Evolutionary conservation across 2,888 invertebrate genomes (phyloP).

Genomic region (Phania funesta): DNA sequence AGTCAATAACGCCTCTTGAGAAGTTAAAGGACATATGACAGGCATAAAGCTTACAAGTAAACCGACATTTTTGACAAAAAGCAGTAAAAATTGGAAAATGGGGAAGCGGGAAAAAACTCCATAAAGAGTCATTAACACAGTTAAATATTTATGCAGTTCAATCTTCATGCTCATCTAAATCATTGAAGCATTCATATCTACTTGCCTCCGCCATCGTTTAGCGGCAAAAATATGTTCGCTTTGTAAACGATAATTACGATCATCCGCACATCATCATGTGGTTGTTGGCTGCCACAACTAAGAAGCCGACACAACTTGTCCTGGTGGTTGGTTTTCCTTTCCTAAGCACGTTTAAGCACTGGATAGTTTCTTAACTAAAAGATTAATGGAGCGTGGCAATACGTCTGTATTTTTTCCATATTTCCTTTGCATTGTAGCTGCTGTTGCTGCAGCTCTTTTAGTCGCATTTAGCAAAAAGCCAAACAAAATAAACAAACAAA

Average conservation of each 20-base stretch:
- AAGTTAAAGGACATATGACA: conserved; percentile 24
- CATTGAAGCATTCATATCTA: conserved; percentile 51
- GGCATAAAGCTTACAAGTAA: not conserved
- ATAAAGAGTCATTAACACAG: conserved; percentile 59
- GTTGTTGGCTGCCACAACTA: conserved; percentile 29
- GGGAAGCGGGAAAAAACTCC: conserved; percentile 13
- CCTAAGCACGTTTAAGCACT: not conserved
- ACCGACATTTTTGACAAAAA: not conserved
- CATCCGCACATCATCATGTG: conserved; percentile 3
- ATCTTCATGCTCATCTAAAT: conserved; percentile 54
- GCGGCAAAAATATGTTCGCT: conserved; percentile 33
- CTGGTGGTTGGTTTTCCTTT: conserved; percentile 48
- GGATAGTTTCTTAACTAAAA: conserved; percentile 50
- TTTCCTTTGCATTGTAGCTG: conserved; percentile 10
- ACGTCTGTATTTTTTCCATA: conserved; percentile 43
- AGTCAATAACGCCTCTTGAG: not conserved
- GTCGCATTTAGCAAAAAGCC: conserved; percentile 44
- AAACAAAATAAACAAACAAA: no score
- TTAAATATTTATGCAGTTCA: conserved; percentile 62
- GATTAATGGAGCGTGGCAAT: conserved; percentile 66
- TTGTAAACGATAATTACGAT: conserved; percentile 38
- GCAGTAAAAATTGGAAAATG: not conserved
- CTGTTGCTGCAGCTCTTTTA: conserved; percentile 24
- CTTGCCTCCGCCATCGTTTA: conserved; percentile 36
- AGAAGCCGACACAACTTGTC: conserved; percentile 49